Percentiles rank a stretch among this genome's conserved stretches.
Conservation (phyloP, 2,888 invertebrate species). For the Kuschelorhynchus macadamiae region DNA sequence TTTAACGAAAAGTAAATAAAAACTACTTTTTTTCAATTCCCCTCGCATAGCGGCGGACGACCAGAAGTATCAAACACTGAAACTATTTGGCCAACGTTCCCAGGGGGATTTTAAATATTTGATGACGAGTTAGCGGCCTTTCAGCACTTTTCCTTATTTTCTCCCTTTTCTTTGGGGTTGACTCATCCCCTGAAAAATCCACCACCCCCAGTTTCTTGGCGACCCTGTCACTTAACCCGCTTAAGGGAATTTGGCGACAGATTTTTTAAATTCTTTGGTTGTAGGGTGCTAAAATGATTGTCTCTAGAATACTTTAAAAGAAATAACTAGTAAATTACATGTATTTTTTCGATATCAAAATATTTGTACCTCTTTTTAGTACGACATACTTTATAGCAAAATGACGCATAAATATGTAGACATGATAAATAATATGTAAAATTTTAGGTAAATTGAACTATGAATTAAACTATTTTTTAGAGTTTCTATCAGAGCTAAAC, state of each 20-base stretch:
- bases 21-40: constrained; percentile 8
- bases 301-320: no score
- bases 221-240: constrained; percentile 54
- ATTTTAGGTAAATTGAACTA: no score
- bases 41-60: neutral
- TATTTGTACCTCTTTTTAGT: no score
- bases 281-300: constrained; percentile 4
- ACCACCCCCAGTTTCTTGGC: constrained; percentile 38
- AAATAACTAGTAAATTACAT: no score
- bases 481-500: no score
- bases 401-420: no score
- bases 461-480: no score
- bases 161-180: constrained; percentile 46
- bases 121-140: constrained; percentile 67
- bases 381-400: no score
- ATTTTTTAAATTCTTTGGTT: constrained; percentile 65
- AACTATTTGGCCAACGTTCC: constrained; percentile 64
- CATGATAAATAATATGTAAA: no score
- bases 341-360: no score
- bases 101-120: constrained; percentile 68
- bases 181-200: constrained; percentile 41
- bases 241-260: constrained; percentile 60
- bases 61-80: constrained; percentile 38
- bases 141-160: constrained; percentile 61
- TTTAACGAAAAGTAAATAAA: neutral